Conservation (phyloP, 2,888 invertebrate genomes). For the Craniophora ligustri region DNA sequence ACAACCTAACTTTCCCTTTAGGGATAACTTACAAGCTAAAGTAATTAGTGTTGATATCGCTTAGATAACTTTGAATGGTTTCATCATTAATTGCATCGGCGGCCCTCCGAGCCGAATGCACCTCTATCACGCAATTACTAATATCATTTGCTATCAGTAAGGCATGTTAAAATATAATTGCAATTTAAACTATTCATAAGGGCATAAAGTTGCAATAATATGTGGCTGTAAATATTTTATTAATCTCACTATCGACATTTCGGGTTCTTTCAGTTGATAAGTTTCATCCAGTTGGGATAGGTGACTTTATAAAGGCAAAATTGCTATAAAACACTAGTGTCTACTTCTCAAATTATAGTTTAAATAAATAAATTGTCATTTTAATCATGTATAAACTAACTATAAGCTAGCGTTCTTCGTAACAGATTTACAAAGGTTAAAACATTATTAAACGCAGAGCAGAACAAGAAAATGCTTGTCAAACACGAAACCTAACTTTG, state of each 20-base stretch:
- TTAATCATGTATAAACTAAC: too few species aligned
- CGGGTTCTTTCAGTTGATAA: too few species aligned
- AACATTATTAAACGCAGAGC: constrained; percentile 7
- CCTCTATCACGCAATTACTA: constrained; percentile 25
- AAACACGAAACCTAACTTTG: constrained; percentile 31
- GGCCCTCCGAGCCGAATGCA: constrained; percentile 16
- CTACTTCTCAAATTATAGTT: too few species aligned
- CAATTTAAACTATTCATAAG: too few species aligned
- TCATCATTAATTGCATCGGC: constrained; percentile 20
- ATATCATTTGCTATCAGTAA: constrained; percentile 29
- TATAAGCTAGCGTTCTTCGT: too few species aligned
- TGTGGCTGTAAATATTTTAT: too few species aligned
- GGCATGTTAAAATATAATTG: not conserved
- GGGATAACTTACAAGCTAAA: constrained; percentile 12
- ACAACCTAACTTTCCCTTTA: not conserved
- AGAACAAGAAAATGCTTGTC: constrained; percentile 28
- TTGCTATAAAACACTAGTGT: too few species aligned
- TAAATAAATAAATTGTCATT: too few species aligned
- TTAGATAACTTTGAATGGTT: constrained; percentile 10
- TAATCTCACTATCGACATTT: too few species aligned
- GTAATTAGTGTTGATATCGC: constrained; percentile 4
- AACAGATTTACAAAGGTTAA: constrained; percentile 6
- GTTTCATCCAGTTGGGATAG: too few species aligned
- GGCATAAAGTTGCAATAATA: too few species aligned
- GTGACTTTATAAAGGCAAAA: too few species aligned